Evolutionary conservation across 2,888 invertebrate genomes (phyloP), one percentile per base, ranked within the genome.

Genomic region (Ornithoptera priamus): DNA sequence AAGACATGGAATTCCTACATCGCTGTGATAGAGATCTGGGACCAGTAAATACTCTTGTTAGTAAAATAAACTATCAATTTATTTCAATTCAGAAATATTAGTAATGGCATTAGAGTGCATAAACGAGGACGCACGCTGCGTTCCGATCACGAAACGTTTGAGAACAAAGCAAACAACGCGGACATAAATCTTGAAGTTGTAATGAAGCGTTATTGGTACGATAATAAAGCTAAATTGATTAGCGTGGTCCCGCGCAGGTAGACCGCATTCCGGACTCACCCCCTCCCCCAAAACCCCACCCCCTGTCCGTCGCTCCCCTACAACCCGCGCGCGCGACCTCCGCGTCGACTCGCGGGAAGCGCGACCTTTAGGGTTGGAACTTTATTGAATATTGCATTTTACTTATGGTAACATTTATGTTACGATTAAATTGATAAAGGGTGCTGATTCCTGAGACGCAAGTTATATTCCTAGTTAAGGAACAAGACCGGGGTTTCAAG

Each of bases 201-300:
- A 90, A 92, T 90, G 87, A 90, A 90, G 87, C 87, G 87, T 89
- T 89, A 88, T 90, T 86, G 87, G 86, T 83, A 85, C 86, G 87
- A 88, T 91, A 91, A 91, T 91, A 90, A 90, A 88, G 89, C 85
- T 91, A 92, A 92, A 90, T 92, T 92, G 92, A 92, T 92, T 92
- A 91, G 90, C 87, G 88, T 85, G 88, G 87, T 85, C 89, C 85
- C 83, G 85, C 85, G 87, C 91, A 90, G 91, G 92, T 92, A 90
- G 89, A 83, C 89, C 86, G 86, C 92, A 92, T 90, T 92, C 91
- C 90, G 78, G 78, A 66, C 75, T 72, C 71, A 75, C 79, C 77
- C 78, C 8, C 39, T 10, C 39, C 39, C 39, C 7, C 39, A 8
- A 30, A 30, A 30, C 30, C 30, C 30, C 30, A 30, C 30, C 5